Base-by-base conservation (phyloP, 1,140 invertebrate species). In the Cydia splendana region DNA sequence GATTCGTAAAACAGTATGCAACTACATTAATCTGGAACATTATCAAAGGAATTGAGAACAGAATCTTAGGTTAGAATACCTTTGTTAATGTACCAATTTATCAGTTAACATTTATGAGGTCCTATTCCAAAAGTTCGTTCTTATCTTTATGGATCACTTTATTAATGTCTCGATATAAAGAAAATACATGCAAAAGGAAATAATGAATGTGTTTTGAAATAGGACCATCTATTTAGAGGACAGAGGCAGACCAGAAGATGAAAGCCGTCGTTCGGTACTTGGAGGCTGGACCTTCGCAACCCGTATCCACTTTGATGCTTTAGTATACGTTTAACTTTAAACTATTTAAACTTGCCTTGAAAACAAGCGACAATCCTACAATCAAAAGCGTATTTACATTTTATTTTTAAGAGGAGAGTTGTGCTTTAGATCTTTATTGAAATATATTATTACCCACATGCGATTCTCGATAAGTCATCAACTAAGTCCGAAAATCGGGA, bases 231-330 rank as follows among this genome's bases (percentile, higher is more conserved):
- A n/a, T 4, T 75, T 57, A 75, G 48, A 67, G 78, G 81, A 82
- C 62, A 74, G 77, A 81, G 81, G 84, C 85, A 87, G 83, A 87
- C 85, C 85, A 84, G 80, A 83, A 87, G 83, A 85, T 84, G 76
- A 82, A 78, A 86, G 71, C 81, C 81, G 81, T 82, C 80, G 81
- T 84, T 84, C 82, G 76, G 90, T 92, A 92, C 91, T 92, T 92
- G 91, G 91, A 92, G 91, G 87, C 85, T 88, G 89, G 85, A 82
- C 86, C 79, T 81, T 82, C 81, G 78, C 81, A 79, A 85, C 85
- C 84, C 86, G 85, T 85, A 87, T 88, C 83, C 84, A 80, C 87
- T 89, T 89, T 87, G 84, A 79, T 82, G 82, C 82, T 82, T 80
- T 24, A 24, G 82, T 30, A 78, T 1, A 84, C 83, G 80, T 86